Percentiles rank a stretch among this genome's conserved stretches.
Conservation (phyloP, 2,797 vertebrate genomes). For the Antrozous pallidus region DNA sequence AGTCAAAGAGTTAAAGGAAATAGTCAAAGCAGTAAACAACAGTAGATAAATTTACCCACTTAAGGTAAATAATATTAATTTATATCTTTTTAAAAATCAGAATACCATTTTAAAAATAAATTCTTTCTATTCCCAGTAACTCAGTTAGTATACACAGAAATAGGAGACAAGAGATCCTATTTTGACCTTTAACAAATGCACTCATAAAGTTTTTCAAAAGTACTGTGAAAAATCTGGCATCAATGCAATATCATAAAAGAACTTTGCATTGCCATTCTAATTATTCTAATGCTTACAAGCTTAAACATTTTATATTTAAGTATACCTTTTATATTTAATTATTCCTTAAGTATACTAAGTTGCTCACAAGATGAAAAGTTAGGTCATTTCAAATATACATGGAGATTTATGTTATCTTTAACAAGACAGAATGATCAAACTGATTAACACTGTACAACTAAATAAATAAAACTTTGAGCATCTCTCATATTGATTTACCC, state of each 20-base stretch:
- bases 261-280: background rate
- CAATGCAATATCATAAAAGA: conserved; percentile 13
- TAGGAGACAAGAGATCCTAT: background rate
- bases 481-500: conserved; percentile 46
- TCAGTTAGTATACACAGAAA: background rate
- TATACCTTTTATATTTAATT: background rate
- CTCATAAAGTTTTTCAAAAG: background rate
- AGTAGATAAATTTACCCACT: background rate
- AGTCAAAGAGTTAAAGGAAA: conserved; percentile 17
- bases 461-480: conserved; percentile 39
- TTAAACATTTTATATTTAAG: background rate
- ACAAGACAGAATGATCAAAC: conserved; percentile 20
- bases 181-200: background rate
- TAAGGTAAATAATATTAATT: background rate
- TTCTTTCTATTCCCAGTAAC: background rate
- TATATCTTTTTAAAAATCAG: background rate
- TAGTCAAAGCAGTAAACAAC: background rate
- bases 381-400: background rate
- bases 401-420: conserved; percentile 9
- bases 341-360: background rate
- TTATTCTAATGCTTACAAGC: background rate
- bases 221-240: background rate
- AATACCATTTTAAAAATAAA: conserved; percentile 26
- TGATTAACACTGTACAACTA: conserved; percentile 43
- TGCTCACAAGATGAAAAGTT: conserved; percentile 26